Conservation (phyloP, 2,888 invertebrate species). For the Tanypteryx hageni region DNA sequence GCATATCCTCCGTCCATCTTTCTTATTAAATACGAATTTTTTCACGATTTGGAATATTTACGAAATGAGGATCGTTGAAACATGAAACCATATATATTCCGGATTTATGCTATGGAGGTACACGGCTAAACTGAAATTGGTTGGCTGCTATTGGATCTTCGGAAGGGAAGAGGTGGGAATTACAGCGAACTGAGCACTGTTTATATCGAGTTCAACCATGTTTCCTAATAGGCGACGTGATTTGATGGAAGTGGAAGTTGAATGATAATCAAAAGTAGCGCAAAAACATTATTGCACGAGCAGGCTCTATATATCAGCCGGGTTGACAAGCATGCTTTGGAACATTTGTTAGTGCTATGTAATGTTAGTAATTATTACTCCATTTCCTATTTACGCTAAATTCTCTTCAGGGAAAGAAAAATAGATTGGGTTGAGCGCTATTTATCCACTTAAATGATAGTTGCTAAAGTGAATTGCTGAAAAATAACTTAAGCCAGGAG, state of each 20-base stretch:
- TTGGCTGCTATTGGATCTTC: background rate
- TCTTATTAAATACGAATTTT: background rate
- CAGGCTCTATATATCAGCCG: background rate
- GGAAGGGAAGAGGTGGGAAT: background rate
- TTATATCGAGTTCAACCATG: background rate
- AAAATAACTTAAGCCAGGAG: background rate
- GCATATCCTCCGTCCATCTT: background rate
- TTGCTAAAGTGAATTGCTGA: background rate
- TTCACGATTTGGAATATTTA: background rate
- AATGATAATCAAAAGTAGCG: background rate
- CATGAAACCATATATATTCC: background rate
- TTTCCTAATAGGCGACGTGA: background rate
- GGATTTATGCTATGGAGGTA: background rate
- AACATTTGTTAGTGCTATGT: background rate
- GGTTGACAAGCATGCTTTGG: conserved; percentile 1
- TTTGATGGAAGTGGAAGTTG: background rate
- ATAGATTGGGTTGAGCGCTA: background rate
- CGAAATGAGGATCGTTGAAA: background rate
- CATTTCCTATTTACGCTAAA: background rate
- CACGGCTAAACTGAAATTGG: background rate
- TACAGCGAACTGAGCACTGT: background rate
- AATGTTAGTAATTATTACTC: background rate
- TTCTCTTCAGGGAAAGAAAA: background rate
- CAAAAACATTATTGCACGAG: background rate
- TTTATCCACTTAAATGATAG: background rate